These are phyloP conservation scores for Rhynchotus rufescens DNA, from an alignment of 2,797 vertebrate genomes.

Conservation along the genomic window DNA sequence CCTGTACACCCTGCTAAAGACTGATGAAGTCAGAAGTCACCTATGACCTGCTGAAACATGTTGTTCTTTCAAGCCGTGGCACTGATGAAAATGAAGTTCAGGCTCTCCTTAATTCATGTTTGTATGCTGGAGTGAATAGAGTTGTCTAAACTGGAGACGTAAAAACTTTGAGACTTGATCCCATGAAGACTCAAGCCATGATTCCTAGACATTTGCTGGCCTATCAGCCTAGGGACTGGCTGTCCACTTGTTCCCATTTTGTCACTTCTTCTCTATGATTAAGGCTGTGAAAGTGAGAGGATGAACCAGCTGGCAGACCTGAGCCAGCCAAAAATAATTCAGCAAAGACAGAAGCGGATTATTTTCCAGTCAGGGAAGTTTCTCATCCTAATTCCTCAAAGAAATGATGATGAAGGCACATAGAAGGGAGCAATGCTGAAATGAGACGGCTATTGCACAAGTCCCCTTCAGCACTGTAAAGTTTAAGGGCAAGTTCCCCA, in stretches of 20 bases:
- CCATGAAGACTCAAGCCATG: neutral
- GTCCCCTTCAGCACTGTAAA: neutral
- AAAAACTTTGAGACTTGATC: neutral
- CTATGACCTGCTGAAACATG: fast-evolving
- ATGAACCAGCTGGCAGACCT: neutral
- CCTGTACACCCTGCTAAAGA: neutral
- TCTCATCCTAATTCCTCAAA: neutral
- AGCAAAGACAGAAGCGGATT: neutral
- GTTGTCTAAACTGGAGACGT: neutral
- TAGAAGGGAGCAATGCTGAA: neutral
- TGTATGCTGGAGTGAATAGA: neutral
- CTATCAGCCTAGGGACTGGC: neutral
- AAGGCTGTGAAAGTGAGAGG: neutral
- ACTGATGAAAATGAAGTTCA: neutral
- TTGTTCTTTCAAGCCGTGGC: neutral
- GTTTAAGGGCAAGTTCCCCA: neutral
- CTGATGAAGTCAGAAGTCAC: neutral
- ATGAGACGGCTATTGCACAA: neutral
- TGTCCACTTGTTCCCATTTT: neutral
- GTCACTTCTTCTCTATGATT: neutral
- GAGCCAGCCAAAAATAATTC: neutral
- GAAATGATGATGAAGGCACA: neutral
- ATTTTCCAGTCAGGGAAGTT: neutral
- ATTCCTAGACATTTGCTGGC: neutral
- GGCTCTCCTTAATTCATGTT: neutral